Percentiles rank a stretch among this genome's conserved stretches.
Evolutionary conservation across 2,797 vertebrate species (phyloP).

Genomic region (Notolepis coatsorum): DNA sequence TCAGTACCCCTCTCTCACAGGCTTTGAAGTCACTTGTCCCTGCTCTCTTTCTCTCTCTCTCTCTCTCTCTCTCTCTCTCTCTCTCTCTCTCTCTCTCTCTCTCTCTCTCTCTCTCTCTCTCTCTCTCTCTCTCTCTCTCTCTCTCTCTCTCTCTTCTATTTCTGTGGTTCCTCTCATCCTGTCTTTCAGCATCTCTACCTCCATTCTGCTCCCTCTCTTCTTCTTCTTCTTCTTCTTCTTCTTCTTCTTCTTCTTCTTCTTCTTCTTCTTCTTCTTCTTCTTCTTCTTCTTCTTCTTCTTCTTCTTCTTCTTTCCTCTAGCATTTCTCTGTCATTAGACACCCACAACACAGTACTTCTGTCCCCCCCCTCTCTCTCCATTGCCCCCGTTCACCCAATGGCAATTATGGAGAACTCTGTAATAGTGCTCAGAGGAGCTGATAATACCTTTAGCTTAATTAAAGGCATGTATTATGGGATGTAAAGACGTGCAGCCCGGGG

Average conservation of each 20-base stretch:
- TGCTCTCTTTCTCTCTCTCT: constrained; percentile 44
- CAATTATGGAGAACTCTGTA: constrained; percentile 83
- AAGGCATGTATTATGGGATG: constrained; percentile 83
- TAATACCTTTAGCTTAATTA: constrained; percentile 87
- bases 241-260: not conserved
- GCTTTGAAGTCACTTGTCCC: constrained; percentile 64
- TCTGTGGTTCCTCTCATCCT: not conserved
- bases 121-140: not conserved
- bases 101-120: constrained; percentile 36
- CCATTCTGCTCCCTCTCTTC: not conserved
- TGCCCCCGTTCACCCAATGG: constrained; percentile 74
- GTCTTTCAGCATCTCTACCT: not conserved
- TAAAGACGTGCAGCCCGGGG: constrained; percentile 81
- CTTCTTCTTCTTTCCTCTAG: not conserved
- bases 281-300: not conserved
- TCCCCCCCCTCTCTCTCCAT: constrained; percentile 16
- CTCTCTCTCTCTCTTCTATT: not conserved
- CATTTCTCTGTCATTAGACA: not conserved
- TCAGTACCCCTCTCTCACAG: constrained; percentile 54
- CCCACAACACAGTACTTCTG: too few relatives aligned
- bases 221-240: not conserved
- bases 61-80: constrained; percentile 14
- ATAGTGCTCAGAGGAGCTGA: constrained; percentile 80
- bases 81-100: constrained; percentile 20
- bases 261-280: not conserved